Evolutionary conservation across 2,797 vertebrate genomes (phyloP).

Genomic region (Podarcis siculus): DNA sequence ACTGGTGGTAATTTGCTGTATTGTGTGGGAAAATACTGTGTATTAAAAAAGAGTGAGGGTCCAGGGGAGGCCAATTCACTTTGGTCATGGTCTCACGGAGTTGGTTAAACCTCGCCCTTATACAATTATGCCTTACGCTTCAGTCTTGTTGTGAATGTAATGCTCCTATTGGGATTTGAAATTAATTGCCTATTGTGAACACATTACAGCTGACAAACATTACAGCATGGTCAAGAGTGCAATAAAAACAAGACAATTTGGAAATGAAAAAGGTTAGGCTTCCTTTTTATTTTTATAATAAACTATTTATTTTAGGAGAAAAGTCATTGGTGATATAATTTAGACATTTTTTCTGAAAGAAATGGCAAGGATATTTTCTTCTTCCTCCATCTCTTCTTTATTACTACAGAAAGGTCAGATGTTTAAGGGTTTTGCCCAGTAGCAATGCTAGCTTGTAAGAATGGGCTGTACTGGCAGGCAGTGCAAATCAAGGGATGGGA

Average conservation of each 20-base stretch:
- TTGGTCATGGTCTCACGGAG: constrained; percentile 58
- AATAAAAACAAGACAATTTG: constrained; percentile 52
- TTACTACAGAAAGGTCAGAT: neutral
- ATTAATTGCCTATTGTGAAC: constrained; percentile 69
- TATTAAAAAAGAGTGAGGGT: constrained; percentile 57
- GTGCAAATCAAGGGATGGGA: neutral
- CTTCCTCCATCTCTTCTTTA: neutral
- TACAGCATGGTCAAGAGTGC: constrained; percentile 17
- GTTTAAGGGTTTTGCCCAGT: neutral
- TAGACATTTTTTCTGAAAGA: neutral
- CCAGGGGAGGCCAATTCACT: constrained; percentile 62
- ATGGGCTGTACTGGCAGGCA: constrained; percentile 5
- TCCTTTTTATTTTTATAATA: neutral
- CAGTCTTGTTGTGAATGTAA: constrained; percentile 65
- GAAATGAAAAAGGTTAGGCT: constrained; percentile 43
- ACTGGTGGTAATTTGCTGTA: constrained; percentile 62
- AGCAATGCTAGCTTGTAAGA: neutral
- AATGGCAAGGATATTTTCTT: neutral
- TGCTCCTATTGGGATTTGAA: constrained; percentile 66
- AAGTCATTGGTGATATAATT: neutral
- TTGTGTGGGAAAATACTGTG: constrained; percentile 59
- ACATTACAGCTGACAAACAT: constrained; percentile 40
- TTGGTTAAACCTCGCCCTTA: constrained; percentile 57
- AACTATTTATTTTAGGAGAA: neutral
- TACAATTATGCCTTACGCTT: constrained; percentile 62